Evolutionary conservation across 92 coral and sea anemone genomes (phyloP).

Genomic region (Siderastrea radians): DNA sequence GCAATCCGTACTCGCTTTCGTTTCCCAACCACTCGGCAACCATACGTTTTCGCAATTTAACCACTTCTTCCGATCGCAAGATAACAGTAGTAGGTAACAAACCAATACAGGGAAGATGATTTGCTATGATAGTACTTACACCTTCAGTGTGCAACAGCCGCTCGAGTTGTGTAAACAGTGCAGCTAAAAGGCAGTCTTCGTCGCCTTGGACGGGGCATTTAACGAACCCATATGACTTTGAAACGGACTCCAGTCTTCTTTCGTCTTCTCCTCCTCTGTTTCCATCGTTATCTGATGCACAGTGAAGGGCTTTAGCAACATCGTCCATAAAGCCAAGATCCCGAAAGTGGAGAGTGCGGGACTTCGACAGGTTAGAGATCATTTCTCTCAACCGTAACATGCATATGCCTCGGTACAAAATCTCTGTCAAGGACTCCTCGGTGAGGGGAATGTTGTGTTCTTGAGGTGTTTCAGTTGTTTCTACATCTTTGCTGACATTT

Average conservation of each 20-base stretch:
- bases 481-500: background rate
- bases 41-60: conserved; percentile 11
- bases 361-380: background rate
- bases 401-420: background rate
- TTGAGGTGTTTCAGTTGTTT: background rate
- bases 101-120: background rate
- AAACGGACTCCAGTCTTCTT: background rate
- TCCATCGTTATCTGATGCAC: background rate
- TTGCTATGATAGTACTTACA: background rate
- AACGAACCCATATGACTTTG: background rate
- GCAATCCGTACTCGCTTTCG: background rate
- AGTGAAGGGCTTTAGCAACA: background rate
- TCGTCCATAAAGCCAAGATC: background rate
- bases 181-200: background rate
- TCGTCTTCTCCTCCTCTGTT: background rate
- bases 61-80: background rate
- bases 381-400: background rate
- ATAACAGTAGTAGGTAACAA: background rate
- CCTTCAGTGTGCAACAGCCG: background rate
- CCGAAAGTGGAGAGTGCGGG: background rate
- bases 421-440: background rate
- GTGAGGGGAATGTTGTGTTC: background rate
- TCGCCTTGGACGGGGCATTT: conserved; percentile 6
- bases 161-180: background rate
- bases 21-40: conserved; percentile 27